phyloP scores from a whole-genome alignment of 2,113 vertebrate genomes.

The crab-eating macaque (Macaca fascicularis) region T2T-MFA8v1.1 NC_088380.1:141720501-141721000 shows the following conservation, averaged over 20 bases:
- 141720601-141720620: conserved; percentile 44
- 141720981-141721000: conserved; percentile 82
- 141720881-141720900: conserved; percentile 77
- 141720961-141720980: conserved; percentile 76
- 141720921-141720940: conserved; percentile 86
- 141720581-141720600: conserved; percentile 44
- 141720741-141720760: conserved; percentile 72
- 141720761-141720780: conserved; percentile 66
- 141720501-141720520: conserved; percentile 66
- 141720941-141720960: conserved; percentile 80
- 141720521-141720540: conserved; percentile 69
- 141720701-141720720: conserved; percentile 46
- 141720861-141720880: conserved; percentile 82
- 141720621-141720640: conserved; percentile 72
- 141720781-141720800: conserved; percentile 82
- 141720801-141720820: conserved; percentile 79
- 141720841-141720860: conserved; percentile 79
- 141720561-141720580: conserved; percentile 66
- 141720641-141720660: conserved; percentile 75
- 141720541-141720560: conserved; percentile 70
- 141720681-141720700: conserved; percentile 67
- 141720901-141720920: conserved; percentile 86
- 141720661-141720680: conserved; percentile 71
- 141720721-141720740: conserved; percentile 73
- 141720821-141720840: conserved; percentile 85